phyloP scores from a whole-genome alignment of 2,113 vertebrate species.

The Callaeas wilsoni region DNA sequence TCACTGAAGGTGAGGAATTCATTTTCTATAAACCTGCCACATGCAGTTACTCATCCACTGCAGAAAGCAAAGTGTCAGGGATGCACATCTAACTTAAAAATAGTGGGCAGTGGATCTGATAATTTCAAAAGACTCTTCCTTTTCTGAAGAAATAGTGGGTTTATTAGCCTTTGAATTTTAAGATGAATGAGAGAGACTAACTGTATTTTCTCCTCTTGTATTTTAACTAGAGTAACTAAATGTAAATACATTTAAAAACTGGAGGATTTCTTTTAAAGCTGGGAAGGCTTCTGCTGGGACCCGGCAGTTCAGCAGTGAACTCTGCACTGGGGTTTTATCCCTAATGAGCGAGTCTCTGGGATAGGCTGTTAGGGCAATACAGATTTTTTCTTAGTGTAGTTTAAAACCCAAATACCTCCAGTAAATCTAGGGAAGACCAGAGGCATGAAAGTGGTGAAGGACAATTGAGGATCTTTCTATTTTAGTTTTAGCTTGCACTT shows the following conservation, averaged over 20 bases:
- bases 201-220: background rate
- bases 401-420: background rate
- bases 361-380: background rate
- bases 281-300: background rate
- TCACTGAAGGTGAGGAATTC: conserved; percentile 9
- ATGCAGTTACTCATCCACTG: background rate
- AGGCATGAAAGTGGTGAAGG: background rate
- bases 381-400: background rate
- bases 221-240: background rate
- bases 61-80: background rate
- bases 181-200: background rate
- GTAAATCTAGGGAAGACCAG: background rate
- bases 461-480: background rate
- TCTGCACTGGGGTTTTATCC: background rate
- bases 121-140: background rate
- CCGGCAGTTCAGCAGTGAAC: background rate
- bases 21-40: conserved; percentile 1
- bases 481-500: background rate
- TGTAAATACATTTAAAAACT: background rate
- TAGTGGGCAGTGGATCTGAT: background rate
- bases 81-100: background rate
- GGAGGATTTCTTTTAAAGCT: background rate
- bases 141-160: background rate
- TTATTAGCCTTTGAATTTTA: background rate
- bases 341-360: background rate